Conservation (phyloP, 2,888 invertebrate genomes). For the Homarus gammarus region DNA sequence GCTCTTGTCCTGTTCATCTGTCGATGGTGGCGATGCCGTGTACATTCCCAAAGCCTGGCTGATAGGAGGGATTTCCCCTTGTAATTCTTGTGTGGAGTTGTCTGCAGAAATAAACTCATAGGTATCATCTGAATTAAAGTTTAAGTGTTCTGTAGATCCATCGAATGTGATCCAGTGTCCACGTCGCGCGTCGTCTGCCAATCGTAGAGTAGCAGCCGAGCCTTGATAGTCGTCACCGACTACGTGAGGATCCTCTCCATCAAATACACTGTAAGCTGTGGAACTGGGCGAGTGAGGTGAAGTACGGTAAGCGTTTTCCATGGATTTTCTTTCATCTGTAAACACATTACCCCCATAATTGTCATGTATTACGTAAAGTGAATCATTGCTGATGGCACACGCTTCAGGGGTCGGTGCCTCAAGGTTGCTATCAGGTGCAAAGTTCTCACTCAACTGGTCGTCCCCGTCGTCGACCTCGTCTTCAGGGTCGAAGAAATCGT, state of each 20-base stretch:
- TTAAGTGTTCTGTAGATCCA: background rate
- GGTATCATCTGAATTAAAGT: background rate
- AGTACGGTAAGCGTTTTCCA: background rate
- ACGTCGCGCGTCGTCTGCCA: background rate
- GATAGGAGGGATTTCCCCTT: background rate
- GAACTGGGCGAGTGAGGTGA: background rate
- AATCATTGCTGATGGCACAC: background rate
- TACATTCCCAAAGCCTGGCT: background rate
- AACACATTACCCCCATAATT: background rate
- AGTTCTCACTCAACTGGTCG: background rate
- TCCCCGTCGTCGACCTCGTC: background rate
- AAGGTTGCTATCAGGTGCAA: background rate
- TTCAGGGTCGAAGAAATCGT: background rate
- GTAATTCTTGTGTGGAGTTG: background rate
- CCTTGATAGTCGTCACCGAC: background rate
- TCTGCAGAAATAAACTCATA: background rate
- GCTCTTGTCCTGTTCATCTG: background rate
- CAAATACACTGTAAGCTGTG: no score
- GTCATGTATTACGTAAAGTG: background rate
- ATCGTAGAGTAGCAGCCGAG: background rate
- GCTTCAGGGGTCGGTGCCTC: background rate
- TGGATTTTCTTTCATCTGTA: background rate
- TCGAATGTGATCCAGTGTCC: constrained; percentile 49
- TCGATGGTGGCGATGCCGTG: background rate
- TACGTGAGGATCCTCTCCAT: no score